Percentiles rank a stretch among this genome's conserved stretches.
Conservation (phyloP, 92 coral and sea anemone genomes). For the Nematostella vectensis region DNA sequence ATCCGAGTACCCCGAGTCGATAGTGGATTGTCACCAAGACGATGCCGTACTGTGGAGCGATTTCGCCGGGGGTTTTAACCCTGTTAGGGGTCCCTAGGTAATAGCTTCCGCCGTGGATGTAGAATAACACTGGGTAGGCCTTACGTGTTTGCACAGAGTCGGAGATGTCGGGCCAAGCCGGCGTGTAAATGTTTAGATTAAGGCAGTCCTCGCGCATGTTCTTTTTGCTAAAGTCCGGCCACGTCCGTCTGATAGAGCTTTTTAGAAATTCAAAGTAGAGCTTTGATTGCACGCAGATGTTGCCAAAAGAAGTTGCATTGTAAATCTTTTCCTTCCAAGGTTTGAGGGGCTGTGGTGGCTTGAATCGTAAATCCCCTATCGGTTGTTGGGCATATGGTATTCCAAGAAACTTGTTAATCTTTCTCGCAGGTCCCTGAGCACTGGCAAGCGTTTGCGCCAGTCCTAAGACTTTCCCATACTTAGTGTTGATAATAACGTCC, state of each 20-base stretch:
- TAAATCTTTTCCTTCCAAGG: constrained; percentile 33
- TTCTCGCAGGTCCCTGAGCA: constrained; percentile 30
- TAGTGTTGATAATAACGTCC: constrained; percentile 21
- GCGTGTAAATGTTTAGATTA: constrained; percentile 49
- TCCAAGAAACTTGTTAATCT: constrained; percentile 50
- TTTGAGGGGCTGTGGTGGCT: constrained; percentile 40
- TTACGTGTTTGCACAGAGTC: background rate
- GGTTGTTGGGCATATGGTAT: constrained; percentile 57
- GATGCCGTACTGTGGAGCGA: constrained; percentile 47
- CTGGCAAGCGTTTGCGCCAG: constrained; percentile 21
- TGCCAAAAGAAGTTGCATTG: constrained; percentile 39
- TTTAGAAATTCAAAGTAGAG: constrained; percentile 15
- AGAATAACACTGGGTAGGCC: constrained; percentile 52
- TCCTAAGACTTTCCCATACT: constrained; percentile 44
- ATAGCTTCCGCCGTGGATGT: constrained; percentile 77
- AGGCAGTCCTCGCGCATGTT: constrained; percentile 58
- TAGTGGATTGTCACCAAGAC: constrained; percentile 68
- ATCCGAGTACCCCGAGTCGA: constrained; percentile 72
- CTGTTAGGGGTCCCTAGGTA: constrained; percentile 45
- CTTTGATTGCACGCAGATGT: constrained; percentile 42
- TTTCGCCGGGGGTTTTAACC: constrained; percentile 56
- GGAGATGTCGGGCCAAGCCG: constrained; percentile 12
- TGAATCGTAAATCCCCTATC: constrained; percentile 29
- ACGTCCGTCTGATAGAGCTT: constrained; percentile 34
- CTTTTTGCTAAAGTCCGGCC: constrained; percentile 40